Percentiles rank a stretch among this genome's conserved stretches.
Evolutionary conservation across 1,140 invertebrate genomes (phyloP).

Genomic region (Pollicipes pollicipes): DNA sequence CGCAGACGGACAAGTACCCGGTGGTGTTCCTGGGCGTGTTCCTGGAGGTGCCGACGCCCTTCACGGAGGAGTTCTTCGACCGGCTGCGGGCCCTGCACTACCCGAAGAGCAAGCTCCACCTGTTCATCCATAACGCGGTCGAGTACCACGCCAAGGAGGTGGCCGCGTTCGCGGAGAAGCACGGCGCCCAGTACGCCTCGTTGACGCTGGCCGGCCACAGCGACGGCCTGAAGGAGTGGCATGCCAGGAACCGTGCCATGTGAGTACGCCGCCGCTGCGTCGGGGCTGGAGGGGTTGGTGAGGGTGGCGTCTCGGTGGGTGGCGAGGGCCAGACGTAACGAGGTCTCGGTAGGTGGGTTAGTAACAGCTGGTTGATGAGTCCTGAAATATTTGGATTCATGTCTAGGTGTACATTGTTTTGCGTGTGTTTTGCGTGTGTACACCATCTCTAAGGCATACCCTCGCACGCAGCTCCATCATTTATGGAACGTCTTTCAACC

Average conservation of each 20-base stretch:
- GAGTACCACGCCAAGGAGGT: conserved; percentile 49
- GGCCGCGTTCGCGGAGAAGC: conserved; percentile 39
- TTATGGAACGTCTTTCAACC: too few species aligned
- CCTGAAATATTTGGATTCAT: background rate
- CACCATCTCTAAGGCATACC: too few species aligned
- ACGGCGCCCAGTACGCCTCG: conserved; percentile 43
- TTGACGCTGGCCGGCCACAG: conserved; percentile 45
- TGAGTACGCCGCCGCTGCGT: conserved; percentile 33
- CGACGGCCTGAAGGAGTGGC: conserved; percentile 50
- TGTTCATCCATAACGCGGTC: conserved; percentile 68
- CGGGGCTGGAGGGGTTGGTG: too few species aligned
- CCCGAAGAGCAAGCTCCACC: conserved; percentile 66
- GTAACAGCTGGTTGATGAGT: too few species aligned
- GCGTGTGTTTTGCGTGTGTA: too few species aligned
- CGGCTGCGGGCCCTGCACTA: conserved; percentile 54
- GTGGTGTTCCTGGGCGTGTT: conserved; percentile 59
- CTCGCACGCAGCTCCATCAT: too few species aligned
- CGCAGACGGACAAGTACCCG: background rate
- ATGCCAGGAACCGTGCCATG: conserved; percentile 67
- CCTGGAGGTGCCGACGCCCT: conserved; percentile 71
- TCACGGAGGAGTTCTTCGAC: conserved; percentile 72
- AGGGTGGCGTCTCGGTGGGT: too few species aligned
- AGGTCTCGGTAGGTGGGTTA: too few species aligned
- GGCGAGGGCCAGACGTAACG: too few species aligned
- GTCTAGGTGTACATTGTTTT: background rate